Base-by-base conservation (phyloP, 2,113 vertebrate genomes). In the Phocoena phocoena region DNA sequence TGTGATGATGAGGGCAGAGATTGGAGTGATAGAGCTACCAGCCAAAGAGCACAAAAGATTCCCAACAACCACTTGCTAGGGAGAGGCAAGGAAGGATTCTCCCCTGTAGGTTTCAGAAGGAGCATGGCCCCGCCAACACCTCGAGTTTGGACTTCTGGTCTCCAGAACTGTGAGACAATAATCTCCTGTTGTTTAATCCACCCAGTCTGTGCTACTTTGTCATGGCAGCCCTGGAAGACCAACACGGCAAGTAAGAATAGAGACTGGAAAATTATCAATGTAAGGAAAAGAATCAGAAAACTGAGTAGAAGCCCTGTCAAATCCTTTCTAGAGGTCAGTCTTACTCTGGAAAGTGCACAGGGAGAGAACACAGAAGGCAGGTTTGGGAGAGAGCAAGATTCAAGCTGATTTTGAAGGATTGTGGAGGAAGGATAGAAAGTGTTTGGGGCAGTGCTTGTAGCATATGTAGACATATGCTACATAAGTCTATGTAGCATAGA, bases 81-180 rank as follows among this genome's bases (percentile, higher is more conserved):
- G 15, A 25, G 26, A 80, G 23, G 12, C 25, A n/a, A 9, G 4
- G 1, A 20, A 86, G 17, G 14, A 25, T 15, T 60, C 4, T 63
- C 10, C 7, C 9, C 11, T 8, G 1, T 23, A 33, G 11, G 6
- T 11, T 86, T 63, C 25, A 44, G 17, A 28, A 82, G 41, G n/a
- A 62, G 5, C n/a, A 4, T 2, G 50, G 28, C 41, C 28, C 33
- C n/a, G 5, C 26, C 11, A 8, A 58, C 14, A 6, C 26, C 28
- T 11, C 0, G 0, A 26, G 10, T 23, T 44, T 47, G 60, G 4
- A 50, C 47, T 70, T 79, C 33, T 26, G 15, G 0, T 4, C 41
- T 55, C 67, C 17, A 31, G 2, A 71, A 38, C 38, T 47, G 14
- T 21, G 31, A 47, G 55, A 85, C 3, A 23, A 79, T 31, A 31